These are phyloP conservation scores for Coptodon bakossiorum DNA, from an alignment of 2,113 vertebrate species.

Conservation along the genomic window DNA sequence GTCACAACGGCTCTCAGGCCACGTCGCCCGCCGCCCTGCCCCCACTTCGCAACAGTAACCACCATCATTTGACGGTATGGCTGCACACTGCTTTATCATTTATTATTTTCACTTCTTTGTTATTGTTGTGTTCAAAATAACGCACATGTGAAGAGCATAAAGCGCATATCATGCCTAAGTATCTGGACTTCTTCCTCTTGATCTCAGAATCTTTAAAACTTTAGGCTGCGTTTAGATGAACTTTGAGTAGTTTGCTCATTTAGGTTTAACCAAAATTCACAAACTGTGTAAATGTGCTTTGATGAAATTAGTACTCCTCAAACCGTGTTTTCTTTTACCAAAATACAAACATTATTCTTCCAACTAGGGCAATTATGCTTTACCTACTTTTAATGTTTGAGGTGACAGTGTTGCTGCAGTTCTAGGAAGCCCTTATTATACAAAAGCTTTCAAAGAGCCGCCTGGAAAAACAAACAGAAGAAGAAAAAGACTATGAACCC, in stretches of 20 bases:
- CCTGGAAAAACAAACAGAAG: neutral
- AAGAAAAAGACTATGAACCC: neutral
- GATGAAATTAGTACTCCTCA: neutral
- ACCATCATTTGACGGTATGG: constrained; percentile 45
- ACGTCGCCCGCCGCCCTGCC: constrained; percentile 54
- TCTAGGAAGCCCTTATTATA: neutral
- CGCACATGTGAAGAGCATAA: neutral
- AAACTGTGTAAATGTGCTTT: neutral
- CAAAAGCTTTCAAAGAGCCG: neutral
- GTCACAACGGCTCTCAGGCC: constrained; percentile 53
- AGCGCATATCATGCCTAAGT: neutral
- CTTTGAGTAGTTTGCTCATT: neutral
- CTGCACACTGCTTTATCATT: neutral
- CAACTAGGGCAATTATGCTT: neutral
- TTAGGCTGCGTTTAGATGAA: neutral
- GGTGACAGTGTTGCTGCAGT: neutral
- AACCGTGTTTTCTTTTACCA: neutral
- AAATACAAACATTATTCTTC: neutral
- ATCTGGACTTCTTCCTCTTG: neutral
- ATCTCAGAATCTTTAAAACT: neutral
- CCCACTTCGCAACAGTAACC: constrained; percentile 54
- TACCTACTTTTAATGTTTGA: neutral
- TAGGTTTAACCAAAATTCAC: neutral
- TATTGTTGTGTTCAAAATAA: neutral
- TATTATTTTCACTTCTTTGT: neutral